Evolutionary conservation across 2,888 invertebrate species (phyloP), one percentile per base, ranked within the genome.

Genomic region (Glaucopsyche alexis): DNA sequence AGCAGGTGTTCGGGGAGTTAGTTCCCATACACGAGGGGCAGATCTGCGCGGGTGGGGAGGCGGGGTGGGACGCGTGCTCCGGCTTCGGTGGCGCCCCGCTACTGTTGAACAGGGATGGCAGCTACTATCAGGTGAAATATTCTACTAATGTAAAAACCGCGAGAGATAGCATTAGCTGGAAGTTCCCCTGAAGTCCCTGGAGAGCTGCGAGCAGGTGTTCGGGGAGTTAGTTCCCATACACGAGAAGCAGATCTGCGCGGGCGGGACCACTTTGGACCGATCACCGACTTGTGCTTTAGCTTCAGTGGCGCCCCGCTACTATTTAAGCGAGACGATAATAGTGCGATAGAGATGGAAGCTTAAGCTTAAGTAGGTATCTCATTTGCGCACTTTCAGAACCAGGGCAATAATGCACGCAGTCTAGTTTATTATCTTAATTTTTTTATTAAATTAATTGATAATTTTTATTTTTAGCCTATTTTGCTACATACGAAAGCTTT

Each of bases 11-110:
- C 79, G 96, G 95, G 0, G 93, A 94, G 11, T 95, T 94, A 0
- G 94, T 94, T 52, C 96, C 94, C 75, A 94, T 94, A 67, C 93
- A 94, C 45, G 90, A 90, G 76, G 94, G 94, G 2, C 95, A 96
- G 29, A 87, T 96, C 75, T 96, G 96, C 79, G 96, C 96, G 0
- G 97, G 97, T 0, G 96, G 96, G 0, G 95, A 96, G 78, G 92
- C 92, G 77, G 95, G 95, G 16, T 94, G 94, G 77, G 96, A 96
- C 82, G 96, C 96, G 0, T 97, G 97, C 78, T 95, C 96, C 11
- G 96, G 96, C 7, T 97, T 96, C 80, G 96, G 96, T 4, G 97
- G 97, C 5, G 96, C 96, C 0, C 96, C 97, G 0, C 86, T 97
- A 5, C 84, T 96, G 72, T 86, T 95, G 2, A 93, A 90, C 75